Evolutionary conservation across 2,797 vertebrate species (phyloP).

Genomic region (Phalloptychus januarius): DNA sequence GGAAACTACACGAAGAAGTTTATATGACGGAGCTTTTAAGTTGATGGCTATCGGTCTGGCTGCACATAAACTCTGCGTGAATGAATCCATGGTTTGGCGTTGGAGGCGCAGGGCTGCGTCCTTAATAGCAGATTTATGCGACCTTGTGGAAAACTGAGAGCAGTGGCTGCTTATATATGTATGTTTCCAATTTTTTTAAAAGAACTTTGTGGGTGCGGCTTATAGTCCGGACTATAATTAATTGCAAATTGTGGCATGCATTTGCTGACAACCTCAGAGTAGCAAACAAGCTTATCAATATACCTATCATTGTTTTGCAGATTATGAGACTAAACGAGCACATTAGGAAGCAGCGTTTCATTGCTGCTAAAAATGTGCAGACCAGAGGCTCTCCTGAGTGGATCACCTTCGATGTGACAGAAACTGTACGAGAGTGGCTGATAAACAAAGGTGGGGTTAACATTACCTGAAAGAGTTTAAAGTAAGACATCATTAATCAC

Average conservation of each 20-base stretch:
- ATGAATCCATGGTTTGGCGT: no score
- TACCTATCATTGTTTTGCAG: constrained; percentile 63
- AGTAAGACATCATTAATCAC: neutral
- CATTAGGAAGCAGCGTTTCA: constrained; percentile 91
- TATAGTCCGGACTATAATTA: no score
- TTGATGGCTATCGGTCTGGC: no score
- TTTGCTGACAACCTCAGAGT: neutral
- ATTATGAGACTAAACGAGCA: constrained; percentile 89
- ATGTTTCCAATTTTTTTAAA: no score
- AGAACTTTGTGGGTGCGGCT: no score
- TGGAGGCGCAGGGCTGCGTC: no score
- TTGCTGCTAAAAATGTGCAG: constrained; percentile 89
- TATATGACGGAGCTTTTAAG: no score
- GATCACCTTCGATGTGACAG: constrained; percentile 94
- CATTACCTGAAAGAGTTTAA: neutral
- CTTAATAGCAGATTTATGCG: no score
- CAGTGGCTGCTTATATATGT: no score
- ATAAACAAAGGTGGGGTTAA: constrained; percentile 83
- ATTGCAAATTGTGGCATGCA: neutral
- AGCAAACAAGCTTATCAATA: neutral
- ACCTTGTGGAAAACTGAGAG: no score
- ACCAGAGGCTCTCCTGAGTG: constrained; percentile 88
- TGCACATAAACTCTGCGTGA: no score
- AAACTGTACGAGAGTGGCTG: constrained; percentile 92
- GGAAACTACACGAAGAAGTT: no score